Percentiles rank a stretch among this genome's conserved stretches.
Conservation (phyloP, 2,888 invertebrate genomes). For the Zaprionus lineosus region DNA sequence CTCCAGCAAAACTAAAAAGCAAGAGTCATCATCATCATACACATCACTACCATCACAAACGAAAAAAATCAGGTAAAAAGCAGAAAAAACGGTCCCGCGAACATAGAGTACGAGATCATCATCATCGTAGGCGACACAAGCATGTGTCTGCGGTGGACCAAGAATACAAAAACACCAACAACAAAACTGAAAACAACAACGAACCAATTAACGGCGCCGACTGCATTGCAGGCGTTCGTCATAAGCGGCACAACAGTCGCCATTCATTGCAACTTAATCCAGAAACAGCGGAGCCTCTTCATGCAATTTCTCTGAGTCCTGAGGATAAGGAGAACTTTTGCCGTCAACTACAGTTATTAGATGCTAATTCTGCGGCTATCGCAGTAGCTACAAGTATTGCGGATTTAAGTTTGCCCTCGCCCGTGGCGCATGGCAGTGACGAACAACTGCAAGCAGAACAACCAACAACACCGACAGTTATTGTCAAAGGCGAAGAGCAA, state of each 20-base stretch:
- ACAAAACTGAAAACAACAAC: constrained; percentile 35
- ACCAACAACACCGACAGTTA: constrained; percentile 29
- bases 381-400: constrained; percentile 73
- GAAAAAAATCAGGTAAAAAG: constrained; percentile 79
- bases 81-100: constrained; percentile 79
- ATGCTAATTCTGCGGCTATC: constrained; percentile 65
- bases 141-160: constrained; percentile 66
- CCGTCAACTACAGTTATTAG: constrained; percentile 65
- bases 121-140: constrained; percentile 75
- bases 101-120: constrained; percentile 63
- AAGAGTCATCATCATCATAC: constrained; percentile 55
- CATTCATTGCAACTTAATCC: constrained; percentile 37
- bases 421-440: constrained; percentile 53
- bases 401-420: constrained; percentile 64
- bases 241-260: constrained; percentile 45
- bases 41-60: constrained; percentile 73
- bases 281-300: constrained; percentile 35
- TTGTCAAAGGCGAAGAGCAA: constrained; percentile 51
- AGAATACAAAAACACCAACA: constrained; percentile 36
- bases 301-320: constrained; percentile 71
- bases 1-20: constrained; percentile 58
- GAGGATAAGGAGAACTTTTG: constrained; percentile 81
- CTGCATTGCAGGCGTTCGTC: constrained; percentile 17
- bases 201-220: constrained; percentile 32
- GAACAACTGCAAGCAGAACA: constrained; percentile 22